Evolutionary conservation across 1,140 invertebrate genomes (phyloP), one percentile per base, ranked within the genome.

Genomic region (Drosophila parvula): DNA sequence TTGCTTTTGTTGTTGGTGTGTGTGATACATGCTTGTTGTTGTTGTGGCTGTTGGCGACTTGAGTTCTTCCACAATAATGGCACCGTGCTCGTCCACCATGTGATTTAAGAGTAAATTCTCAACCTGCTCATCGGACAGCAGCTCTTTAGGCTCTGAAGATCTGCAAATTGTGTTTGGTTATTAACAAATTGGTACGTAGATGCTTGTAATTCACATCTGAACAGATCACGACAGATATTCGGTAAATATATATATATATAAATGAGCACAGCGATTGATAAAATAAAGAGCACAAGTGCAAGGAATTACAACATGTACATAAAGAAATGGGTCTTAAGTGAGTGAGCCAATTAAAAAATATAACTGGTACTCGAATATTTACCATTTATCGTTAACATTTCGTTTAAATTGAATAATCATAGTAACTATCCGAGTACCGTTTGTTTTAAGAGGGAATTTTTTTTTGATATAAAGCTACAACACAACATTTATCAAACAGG

Each of bases 91-190:
- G 50, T 91, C 90, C 48, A 91, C 90, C 56, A 58, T 79, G 55
- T 90, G 90, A 60, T 92, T 91, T 53, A 92, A 84, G 48, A 92
- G 81, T 74, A 92, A 82, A 81, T 92, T 92, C 79, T 92, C 91
- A 53, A 92, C 91, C 77, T 92, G 91, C 70, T 92, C 91, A 82
- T 92, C 91, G 58, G 91, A 92, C 48, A 92, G 82, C 64, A 89
- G 57, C 63, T 92, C 91, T 88, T 92, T 92, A 45, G 90, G 90
- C 61, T 92, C 91, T 68, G 91, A 88, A 50, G 86, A 90, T 70
- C 91, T 91, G 81, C 50, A 91, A 91, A 81, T 79, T 86, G 51
- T 77, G 82, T 86, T 77, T 41, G 63, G 36, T 57, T 60, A 43
- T 53, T 65, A 76, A 14, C 8, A 55, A 38, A 55, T 55, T 56